Percentiles rank a stretch among this genome's conserved stretches.
These are phyloP conservation scores for Sycobia sp. DNA, from an alignment of 1,140 invertebrate species.

Conservation along the genomic window DNA sequence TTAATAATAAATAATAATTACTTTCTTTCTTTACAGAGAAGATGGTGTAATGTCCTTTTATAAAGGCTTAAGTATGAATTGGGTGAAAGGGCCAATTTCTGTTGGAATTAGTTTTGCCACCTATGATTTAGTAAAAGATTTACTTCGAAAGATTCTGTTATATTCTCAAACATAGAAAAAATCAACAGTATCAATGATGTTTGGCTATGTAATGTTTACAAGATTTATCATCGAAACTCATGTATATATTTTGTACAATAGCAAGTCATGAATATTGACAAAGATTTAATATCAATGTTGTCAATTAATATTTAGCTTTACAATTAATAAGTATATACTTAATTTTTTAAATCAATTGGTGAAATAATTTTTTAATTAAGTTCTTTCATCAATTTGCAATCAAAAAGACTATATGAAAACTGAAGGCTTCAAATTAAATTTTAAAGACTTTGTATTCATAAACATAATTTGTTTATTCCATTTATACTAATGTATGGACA, in stretches of 20 bases:
- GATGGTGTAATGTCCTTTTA: conserved; percentile 94
- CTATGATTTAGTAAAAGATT: conserved; percentile 82
- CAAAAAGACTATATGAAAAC: no score
- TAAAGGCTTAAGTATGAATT: conserved; percentile 99
- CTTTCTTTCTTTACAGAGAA: conserved; percentile 64
- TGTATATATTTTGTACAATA: conserved; percentile 20
- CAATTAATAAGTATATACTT: conserved; percentile 1
- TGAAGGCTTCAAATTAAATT: no score
- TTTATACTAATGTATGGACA: no score
- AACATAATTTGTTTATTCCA: no score
- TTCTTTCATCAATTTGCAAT: no score
- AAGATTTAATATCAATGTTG: conserved; percentile 24
- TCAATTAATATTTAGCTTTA: background rate
- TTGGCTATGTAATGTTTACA: background rate
- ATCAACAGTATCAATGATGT: background rate
- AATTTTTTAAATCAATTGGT: background rate
- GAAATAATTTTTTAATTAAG: no score
- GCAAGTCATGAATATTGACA: background rate
- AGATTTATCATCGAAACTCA: background rate
- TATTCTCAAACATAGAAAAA: conserved; percentile 15
- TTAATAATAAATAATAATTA: conserved; percentile 6
- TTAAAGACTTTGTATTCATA: no score
- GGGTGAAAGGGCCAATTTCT: conserved; percentile 97
- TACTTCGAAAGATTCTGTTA: conserved; percentile 57
- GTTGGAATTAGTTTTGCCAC: conserved; percentile 98